Evolutionary conservation across 2,113 vertebrate genomes (phyloP).

Genomic region (Lagopus leucura): DNA sequence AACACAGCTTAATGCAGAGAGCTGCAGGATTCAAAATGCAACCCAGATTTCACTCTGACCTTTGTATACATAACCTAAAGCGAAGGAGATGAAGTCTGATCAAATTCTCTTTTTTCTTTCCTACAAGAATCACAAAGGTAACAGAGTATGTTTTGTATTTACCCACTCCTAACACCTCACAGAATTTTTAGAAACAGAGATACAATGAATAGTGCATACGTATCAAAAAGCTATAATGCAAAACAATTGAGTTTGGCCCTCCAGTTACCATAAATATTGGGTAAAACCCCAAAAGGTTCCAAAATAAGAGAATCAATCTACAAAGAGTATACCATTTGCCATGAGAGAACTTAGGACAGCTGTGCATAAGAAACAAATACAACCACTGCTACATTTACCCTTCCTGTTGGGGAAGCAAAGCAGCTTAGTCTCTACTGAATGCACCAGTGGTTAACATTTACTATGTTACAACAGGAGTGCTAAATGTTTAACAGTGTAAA

Average conservation of each 20-base stretch:
- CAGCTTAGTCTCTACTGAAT: constrained; percentile 34
- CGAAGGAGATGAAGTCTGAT: neutral
- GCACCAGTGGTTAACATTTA: neutral
- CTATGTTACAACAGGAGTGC: neutral
- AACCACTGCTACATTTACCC: neutral
- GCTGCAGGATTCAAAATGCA: neutral
- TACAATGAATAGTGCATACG: neutral
- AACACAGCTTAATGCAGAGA: neutral
- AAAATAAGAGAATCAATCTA: neutral
- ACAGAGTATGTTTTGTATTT: accelerated
- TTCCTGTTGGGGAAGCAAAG: neutral
- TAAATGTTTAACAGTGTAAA: constrained; percentile 22
- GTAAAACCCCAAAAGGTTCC: constrained; percentile 1
- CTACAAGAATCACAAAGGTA: neutral
- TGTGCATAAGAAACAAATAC: neutral
- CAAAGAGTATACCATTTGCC: neutral
- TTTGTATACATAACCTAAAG: neutral
- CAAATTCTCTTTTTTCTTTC: neutral
- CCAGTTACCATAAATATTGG: neutral
- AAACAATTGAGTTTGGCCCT: neutral
- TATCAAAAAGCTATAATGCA: neutral
- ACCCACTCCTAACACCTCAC: neutral
- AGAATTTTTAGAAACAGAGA: neutral
- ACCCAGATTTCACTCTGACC: neutral
- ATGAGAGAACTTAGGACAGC: constrained; percentile 9